Base-by-base conservation (phyloP, 2,888 invertebrate genomes). In the Clitarchus hookeri region DNA sequence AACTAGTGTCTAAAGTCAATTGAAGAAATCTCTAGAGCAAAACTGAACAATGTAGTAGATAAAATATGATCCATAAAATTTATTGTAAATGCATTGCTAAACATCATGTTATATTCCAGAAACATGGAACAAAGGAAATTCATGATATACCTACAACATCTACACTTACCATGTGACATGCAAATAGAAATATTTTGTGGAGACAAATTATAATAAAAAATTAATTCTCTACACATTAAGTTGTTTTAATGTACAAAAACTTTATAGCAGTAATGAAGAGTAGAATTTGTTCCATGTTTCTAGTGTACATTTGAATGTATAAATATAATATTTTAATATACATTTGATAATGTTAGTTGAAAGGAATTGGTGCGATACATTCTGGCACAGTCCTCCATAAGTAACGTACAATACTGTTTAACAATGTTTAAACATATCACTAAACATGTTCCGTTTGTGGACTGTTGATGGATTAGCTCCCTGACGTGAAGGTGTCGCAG, bases 241-340 rank as follows among this genome's bases (percentile, higher is more conserved):
- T 16, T n/a, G 16, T n/a, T 19, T 19, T 65, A 65, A 11, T n/a
- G n/a, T 65, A 65, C 53, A 65, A 65, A 65, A 65, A 65, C 3
- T 8, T 65, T n/a, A 65, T 23, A 11, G 65, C 65, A 65, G 65
- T 65, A 65, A 16, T 65, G 8, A 23, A 65, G n/a, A 65, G 65
- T 9, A 65, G 65, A 65, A 82, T 82, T 23, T 36, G 36, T 82
- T 82, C 82, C 82, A 27, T 27, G 82, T 82, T 82, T 27, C 82
- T 82, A 23, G 82, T 82, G 16, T 44, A 82, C 82, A 82, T 44
- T 82, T 26, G 8, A 16, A 82, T 82, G 44, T 27, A 82, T 27
- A 82, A 82, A 82, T 82, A 82, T 44, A 26, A n/a, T 82, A 82
- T 27, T 82, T 82, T 44, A 82, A 82, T 82, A 82, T 82, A 82